A percentile compares a stretch with the other conserved stretches of the same genome.
Conservation (phyloP, 2,113 vertebrate species). For the Ia io region DNA sequence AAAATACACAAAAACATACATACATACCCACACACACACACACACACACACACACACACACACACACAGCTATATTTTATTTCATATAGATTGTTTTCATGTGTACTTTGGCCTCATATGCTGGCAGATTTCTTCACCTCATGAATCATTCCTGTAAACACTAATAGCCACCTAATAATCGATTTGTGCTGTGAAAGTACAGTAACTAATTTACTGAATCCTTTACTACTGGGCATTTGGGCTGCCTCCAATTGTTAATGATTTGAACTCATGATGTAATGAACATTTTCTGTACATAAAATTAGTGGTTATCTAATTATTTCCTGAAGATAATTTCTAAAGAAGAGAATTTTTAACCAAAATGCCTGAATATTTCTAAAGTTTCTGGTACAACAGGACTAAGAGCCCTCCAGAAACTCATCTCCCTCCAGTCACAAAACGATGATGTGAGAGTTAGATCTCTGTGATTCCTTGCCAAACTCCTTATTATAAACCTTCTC, state of each 20-base stretch:
- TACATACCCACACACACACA: neutral
- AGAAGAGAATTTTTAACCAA: neutral
- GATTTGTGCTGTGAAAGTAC: neutral
- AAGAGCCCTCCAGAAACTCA: neutral
- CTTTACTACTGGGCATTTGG: neutral
- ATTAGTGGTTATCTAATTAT: neutral
- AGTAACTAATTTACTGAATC: conserved; percentile 27
- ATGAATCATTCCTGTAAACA: neutral
- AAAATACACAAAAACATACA: neutral
- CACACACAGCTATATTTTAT: neutral
- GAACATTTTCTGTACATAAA: conserved; percentile 11
- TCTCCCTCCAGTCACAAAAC: neutral
- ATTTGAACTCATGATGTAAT: neutral
- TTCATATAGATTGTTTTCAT: neutral
- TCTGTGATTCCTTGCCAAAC: neutral
- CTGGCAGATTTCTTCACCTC: neutral
- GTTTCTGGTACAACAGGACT: neutral
- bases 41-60: neutral
- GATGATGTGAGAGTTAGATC: neutral
- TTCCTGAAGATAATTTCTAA: neutral
- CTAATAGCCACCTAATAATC: neutral
- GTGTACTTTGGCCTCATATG: neutral
- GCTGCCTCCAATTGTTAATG: neutral
- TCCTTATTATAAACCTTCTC: neutral
- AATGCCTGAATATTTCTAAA: conserved; percentile 5